Conservation (phyloP, 2,113 vertebrate species). For the Eleginops maclovinus region DNA sequence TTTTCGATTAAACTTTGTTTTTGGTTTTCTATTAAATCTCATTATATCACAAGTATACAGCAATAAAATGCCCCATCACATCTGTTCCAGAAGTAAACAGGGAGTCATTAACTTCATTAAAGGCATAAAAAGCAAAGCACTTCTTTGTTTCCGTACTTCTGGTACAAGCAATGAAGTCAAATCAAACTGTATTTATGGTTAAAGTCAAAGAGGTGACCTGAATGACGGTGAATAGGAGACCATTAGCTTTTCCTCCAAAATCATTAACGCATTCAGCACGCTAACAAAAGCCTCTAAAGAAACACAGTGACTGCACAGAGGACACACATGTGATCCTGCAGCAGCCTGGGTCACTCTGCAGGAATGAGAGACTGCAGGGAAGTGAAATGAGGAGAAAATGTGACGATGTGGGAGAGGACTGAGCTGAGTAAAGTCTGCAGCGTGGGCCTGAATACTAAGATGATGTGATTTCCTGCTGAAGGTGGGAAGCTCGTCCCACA, state of each 20-base stretch:
- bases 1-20: background rate
- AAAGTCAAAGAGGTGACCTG: background rate
- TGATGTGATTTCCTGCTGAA: conserved; percentile 30
- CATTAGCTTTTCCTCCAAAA: conserved; percentile 20
- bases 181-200: background rate
- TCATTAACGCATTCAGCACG: conserved; percentile 15
- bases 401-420: conserved; percentile 1
- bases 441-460: conserved; percentile 44
- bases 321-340: background rate
- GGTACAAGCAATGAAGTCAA: background rate
- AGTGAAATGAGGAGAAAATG: background rate
- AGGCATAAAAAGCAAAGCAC: too few relatives aligned
- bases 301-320: background rate
- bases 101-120: background rate
- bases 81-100: background rate
- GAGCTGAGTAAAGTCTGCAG: conserved; percentile 14
- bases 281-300: conserved; percentile 8
- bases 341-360: background rate
- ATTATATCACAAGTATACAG: background rate
- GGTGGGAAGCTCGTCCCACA: conserved; percentile 23
- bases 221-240: background rate
- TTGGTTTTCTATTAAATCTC: background rate
- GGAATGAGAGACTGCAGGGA: background rate
- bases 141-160: background rate
- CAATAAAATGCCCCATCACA: background rate